phyloP scores from a whole-genome alignment of 2,888 invertebrate genomes.

The Heliconius aoede region DNA sequence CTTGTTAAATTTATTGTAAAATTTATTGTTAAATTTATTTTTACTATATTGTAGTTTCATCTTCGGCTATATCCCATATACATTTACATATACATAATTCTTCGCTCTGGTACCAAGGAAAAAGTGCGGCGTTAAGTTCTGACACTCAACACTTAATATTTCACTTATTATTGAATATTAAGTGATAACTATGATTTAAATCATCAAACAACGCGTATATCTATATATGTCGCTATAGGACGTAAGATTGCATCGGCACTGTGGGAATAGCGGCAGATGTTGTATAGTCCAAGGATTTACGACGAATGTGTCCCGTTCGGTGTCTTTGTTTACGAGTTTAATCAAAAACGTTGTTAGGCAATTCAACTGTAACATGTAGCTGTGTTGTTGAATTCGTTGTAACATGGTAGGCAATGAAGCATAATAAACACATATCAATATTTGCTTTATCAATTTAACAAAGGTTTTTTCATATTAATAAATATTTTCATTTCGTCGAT shows the following conservation, averaged over 20 bases:
- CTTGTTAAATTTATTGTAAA: neutral
- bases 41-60: neutral
- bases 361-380: constrained; percentile 6
- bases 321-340: constrained; percentile 79
- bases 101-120: too few species aligned
- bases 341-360: constrained; percentile 58
- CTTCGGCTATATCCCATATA: too few species aligned
- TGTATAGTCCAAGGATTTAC: constrained; percentile 80
- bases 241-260: constrained; percentile 18
- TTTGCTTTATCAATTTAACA: constrained; percentile 8
- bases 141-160: too few species aligned
- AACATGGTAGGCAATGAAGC: constrained; percentile 6
- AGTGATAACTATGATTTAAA: neutral
- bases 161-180: neutral
- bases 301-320: constrained; percentile 75
- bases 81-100: too few species aligned
- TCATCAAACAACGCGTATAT: neutral
- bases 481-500: neutral
- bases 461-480: neutral
- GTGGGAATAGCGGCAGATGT: constrained; percentile 30
- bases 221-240: neutral
- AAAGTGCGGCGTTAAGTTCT: too few species aligned
- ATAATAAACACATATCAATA: neutral
- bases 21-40: too few species aligned
- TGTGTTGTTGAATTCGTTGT: neutral